Conservation (phyloP, 2,797 vertebrate genomes). For the Poecile montanus region DNA sequence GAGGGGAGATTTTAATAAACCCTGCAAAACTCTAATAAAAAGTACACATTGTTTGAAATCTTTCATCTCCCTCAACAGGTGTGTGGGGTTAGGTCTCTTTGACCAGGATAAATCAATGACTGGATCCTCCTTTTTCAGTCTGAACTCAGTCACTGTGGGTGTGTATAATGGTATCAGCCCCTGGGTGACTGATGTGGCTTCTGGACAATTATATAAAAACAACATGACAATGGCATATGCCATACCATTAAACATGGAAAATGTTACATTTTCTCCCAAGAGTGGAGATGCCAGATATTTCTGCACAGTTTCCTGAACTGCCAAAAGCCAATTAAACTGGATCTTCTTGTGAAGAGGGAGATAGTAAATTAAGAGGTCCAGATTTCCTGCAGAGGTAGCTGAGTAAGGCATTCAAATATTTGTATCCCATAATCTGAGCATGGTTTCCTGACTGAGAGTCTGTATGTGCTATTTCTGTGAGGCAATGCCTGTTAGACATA, state of each 20-base stretch:
- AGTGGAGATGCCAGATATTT: not conserved
- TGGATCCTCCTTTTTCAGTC: not conserved
- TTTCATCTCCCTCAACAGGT: not conserved
- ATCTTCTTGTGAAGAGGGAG: not conserved
- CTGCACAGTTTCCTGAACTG: not conserved
- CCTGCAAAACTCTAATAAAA: not conserved
- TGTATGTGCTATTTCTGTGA: not conserved
- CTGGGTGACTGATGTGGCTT: not conserved
- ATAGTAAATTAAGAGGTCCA: not conserved
- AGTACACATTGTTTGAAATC: not conserved
- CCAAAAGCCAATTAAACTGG: not conserved
- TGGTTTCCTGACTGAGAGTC: not conserved
- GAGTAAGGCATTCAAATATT: not conserved
- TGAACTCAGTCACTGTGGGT: not conserved
- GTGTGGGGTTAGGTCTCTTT: fast-evolving
- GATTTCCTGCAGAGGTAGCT: not conserved
- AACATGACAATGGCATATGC: fast-evolving
- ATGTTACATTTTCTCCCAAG: not conserved
- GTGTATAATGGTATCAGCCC: not conserved
- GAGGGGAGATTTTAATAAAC: not conserved
- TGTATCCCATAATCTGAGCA: not conserved
- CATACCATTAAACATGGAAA: fast-evolving
- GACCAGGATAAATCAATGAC: not conserved
- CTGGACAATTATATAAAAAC: not conserved
- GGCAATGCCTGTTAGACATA: not conserved